Evolutionary conservation across 2,888 invertebrate species (phyloP).

Genomic region (Polyommatus icarus): DNA sequence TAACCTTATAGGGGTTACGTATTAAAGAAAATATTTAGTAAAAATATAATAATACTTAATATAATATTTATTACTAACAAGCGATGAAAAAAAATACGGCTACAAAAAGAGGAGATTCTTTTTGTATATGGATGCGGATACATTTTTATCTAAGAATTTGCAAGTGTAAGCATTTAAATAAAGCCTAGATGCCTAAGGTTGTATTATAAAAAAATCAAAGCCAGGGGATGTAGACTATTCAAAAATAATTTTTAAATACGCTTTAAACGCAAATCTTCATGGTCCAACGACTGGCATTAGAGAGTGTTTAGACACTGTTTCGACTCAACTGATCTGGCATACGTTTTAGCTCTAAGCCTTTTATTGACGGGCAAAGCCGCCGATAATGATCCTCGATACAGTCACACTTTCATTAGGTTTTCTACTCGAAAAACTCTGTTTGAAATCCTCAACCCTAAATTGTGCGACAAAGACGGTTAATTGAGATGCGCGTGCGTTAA

Average conservation of each 20-base stretch:
- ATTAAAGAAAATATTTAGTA: no score
- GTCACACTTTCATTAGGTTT: constrained; percentile 72
- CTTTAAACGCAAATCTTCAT: not conserved
- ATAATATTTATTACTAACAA: no score
- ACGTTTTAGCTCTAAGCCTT: constrained; percentile 68
- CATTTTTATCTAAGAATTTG: no score
- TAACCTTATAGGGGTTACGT: no score
- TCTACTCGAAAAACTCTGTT: constrained; percentile 60
- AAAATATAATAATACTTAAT: no score
- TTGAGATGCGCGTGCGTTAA: constrained; percentile 45
- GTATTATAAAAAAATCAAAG: no score
- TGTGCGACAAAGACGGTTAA: constrained; percentile 50
- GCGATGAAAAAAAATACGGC: no score
- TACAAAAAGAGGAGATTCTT: no score
- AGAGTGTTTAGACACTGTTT: constrained; percentile 31
- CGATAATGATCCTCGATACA: constrained; percentile 70
- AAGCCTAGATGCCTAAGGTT: no score
- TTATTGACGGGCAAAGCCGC: constrained; percentile 66
- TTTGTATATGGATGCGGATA: no score
- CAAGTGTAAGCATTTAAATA: no score
- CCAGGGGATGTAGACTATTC: no score
- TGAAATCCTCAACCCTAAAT: constrained; percentile 58
- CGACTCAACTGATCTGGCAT: constrained; percentile 57
- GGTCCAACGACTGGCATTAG: not conserved
- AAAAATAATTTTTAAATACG: not conserved